Percentiles rank a stretch among this genome's conserved stretches.
phyloP scores from a whole-genome alignment of 2,888 invertebrate species.

The Philhelius pedissequus region DNA sequence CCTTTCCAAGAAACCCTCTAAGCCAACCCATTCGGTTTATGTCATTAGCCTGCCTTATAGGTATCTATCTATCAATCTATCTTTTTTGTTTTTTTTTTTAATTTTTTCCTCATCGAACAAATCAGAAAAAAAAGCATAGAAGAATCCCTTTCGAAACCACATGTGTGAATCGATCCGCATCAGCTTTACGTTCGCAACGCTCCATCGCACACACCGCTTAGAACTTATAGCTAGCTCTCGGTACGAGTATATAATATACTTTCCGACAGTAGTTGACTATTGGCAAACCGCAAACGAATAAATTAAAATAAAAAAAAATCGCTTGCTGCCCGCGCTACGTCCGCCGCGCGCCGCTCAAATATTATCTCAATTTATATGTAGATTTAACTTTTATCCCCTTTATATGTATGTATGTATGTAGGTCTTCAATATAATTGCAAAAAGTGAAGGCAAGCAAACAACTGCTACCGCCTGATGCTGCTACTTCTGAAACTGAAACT shows the following conservation, averaged over 20 bases:
- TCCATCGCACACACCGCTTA: neutral
- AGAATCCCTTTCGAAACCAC: constrained; percentile 20
- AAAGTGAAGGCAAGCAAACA: constrained; percentile 24
- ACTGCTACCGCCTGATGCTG: neutral
- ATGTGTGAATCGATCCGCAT: constrained; percentile 25
- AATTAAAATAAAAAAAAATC: constrained; percentile 31
- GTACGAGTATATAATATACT: neutral
- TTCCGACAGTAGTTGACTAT: constrained; percentile 11
- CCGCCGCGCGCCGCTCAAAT: no score
- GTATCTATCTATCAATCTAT: constrained; percentile 16
- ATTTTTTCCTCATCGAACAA: neutral
- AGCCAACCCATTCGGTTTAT: constrained; percentile 4
- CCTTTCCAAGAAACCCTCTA: constrained; percentile 10
- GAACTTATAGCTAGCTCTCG: neutral
- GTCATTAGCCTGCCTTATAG: constrained; percentile 32
- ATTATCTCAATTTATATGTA: constrained; percentile 60
- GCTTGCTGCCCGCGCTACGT: constrained; percentile 43
- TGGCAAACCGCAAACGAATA: constrained; percentile 37
- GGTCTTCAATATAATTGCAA: constrained; percentile 29
- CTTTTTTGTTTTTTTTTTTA: no score
- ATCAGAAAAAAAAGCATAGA: neutral
- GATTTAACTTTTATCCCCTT: constrained; percentile 31
- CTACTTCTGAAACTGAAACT: neutral
- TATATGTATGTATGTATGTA: no score
- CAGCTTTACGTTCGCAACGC: neutral